A percentile compares a stretch with the other conserved stretches of the same genome.
Evolutionary conservation across 1,140 invertebrate genomes (phyloP).

Genomic region (Drosophila arawakana): DNA sequence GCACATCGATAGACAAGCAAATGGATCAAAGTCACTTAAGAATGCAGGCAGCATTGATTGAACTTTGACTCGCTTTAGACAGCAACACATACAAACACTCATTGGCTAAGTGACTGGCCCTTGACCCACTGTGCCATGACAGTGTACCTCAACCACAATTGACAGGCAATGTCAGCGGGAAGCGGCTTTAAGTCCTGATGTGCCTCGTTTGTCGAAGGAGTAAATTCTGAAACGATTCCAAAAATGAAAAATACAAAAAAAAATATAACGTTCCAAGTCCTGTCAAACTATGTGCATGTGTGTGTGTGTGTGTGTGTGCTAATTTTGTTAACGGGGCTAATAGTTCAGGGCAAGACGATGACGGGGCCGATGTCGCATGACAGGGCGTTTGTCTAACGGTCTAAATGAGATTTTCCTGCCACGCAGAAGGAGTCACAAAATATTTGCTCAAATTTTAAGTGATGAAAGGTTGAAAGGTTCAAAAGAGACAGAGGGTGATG

Average conservation of each 20-base stretch:
- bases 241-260: constrained; percentile 17
- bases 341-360: constrained; percentile 53
- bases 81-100: not conserved
- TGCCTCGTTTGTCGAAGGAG: constrained; percentile 34
- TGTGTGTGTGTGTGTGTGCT: constrained; percentile 35
- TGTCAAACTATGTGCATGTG: constrained; percentile 1
- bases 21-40: no score
- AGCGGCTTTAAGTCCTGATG: constrained; percentile 41
- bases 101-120: not conserved
- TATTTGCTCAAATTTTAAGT: constrained; percentile 72
- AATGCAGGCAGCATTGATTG: not conserved
- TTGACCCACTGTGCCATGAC: constrained; percentile 36
- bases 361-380: constrained; percentile 47
- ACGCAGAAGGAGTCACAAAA: constrained; percentile 49
- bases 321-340: constrained; percentile 66
- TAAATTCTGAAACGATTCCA: constrained; percentile 38
- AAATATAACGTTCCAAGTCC: constrained; percentile 7
- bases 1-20: not conserved
- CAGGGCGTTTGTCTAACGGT: constrained; percentile 31
- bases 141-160: constrained; percentile 35
- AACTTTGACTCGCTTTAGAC: not conserved
- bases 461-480: constrained; percentile 72
- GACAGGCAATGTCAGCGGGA: constrained; percentile 43
- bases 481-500: constrained; percentile 3
- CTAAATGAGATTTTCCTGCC: constrained; percentile 62